A percentile compares a stretch with the other conserved stretches of the same genome.
Evolutionary conservation across 2,888 invertebrate species (phyloP).

Genomic region (Folsomia candida): DNA sequence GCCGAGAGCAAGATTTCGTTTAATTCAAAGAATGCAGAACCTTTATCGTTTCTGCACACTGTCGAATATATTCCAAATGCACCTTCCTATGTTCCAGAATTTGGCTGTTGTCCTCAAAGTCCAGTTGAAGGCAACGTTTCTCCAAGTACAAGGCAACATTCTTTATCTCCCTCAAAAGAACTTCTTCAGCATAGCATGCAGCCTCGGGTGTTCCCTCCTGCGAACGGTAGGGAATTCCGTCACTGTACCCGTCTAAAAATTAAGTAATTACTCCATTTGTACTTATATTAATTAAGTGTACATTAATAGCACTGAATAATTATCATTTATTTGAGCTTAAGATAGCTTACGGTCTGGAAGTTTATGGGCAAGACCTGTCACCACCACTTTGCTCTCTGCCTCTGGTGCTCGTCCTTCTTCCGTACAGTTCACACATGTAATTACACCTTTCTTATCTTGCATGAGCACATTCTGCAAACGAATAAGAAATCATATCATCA

Average conservation of each 20-base stretch:
- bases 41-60: slow-evolving; percentile 29
- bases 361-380: neutral
- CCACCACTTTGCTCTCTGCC: neutral
- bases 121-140: neutral
- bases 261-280: too few relatives aligned
- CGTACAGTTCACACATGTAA: slow-evolving; percentile 34
- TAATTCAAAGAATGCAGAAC: too few relatives aligned
- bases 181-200: slow-evolving; percentile 3
- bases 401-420: neutral
- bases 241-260: slow-evolving; percentile 1
- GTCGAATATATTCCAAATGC: slow-evolving; percentile 19
- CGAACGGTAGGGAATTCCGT: neutral
- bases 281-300: too few relatives aligned
- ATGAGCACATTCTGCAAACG: slow-evolving; percentile 35
- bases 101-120: neutral
- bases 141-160: neutral
- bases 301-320: neutral
- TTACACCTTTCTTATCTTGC: slow-evolving; percentile 36
- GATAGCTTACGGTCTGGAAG: neutral
- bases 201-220: neutral
- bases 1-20: too few relatives aligned
- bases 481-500: slow-evolving; percentile 3
- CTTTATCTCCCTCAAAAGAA: slow-evolving; percentile 8
- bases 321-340: neutral
- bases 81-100: neutral